A percentile compares a stretch with the other conserved stretches of the same genome.
phyloP scores from a whole-genome alignment of 2,113 vertebrate species.

The Irena cyanogastra region DNA sequence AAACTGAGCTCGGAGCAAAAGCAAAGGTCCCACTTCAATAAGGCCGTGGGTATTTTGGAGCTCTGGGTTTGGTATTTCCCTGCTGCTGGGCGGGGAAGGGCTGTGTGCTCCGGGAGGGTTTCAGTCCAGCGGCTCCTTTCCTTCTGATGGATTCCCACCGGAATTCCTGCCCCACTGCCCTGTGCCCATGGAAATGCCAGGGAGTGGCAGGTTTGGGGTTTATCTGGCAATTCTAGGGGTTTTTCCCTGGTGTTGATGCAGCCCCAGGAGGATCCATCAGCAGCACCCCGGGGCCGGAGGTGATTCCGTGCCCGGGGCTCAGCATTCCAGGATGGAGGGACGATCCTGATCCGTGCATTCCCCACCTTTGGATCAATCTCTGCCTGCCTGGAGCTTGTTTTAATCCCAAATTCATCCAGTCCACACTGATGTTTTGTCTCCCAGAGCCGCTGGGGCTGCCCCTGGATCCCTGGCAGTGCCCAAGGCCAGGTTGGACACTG shows the following conservation, averaged over 20 bases:
- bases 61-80: background rate
- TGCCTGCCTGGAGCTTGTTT: no score
- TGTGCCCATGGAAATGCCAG: background rate
- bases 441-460: background rate
- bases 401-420: background rate
- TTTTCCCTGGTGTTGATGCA: background rate
- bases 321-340: background rate
- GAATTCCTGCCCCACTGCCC: background rate
- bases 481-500: background rate
- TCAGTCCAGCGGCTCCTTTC: no score
- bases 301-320: background rate
- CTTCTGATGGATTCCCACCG: background rate
- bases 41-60: background rate
- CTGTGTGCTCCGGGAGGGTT: background rate
- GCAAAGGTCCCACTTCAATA: background rate
- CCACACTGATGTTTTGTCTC: accelerated
- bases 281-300: background rate
- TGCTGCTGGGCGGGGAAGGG: background rate
- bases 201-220: background rate
- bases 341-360: accelerated
- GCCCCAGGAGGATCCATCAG: background rate
- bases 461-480: background rate
- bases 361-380: no score
- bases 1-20: background rate
- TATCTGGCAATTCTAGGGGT: background rate